Base-by-base conservation (phyloP, 2,797 vertebrate species). In the Pampus argenteus region DNA sequence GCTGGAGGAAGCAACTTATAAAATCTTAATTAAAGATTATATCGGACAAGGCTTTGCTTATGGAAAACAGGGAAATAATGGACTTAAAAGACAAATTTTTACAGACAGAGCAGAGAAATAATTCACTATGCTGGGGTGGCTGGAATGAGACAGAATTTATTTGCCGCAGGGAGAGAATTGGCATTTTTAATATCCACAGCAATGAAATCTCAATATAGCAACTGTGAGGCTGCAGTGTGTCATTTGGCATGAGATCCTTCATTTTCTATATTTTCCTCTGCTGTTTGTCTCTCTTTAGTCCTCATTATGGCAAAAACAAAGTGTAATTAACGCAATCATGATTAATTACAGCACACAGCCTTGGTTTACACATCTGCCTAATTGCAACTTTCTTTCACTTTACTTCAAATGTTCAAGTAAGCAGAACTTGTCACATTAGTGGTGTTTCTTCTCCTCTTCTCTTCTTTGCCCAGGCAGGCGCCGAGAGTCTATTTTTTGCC, bases 1-100 rank as follows among this genome's bases (percentile, higher is more conserved):
- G 85, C 78, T 82, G 68, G 66, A 82, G 81, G 86, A 91, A 89
- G 86, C 79, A 91, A 91, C 84, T 89, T 86, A 85, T 91, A 82
- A 89, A 94, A 92, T 93, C 90, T 91, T 93, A 93, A 94, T 94
- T 94, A 94, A 93, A 94, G 91, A 93, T 93, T 80, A 66, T 89
- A 93, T 94, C 92, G 81, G 86, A 83, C 81, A 22, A 40, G 72
- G 62, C 86, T 86, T 91, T 91, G 90, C 82, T 87, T 91, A 84
- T 85, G 85, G 81, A 93, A 93, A 92, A 92, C 88, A 87, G 77
- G 49, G 78, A 91, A 90, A 88, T 88, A 93, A 89, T 86, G 78
- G 76, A 92, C 88, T 91, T 91, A 91, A 92, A 91, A 90, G 84
- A 80, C 83, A 85, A 73, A 79, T 90, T 93, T 89, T 85, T 87